Evolutionary conservation across 2,888 invertebrate species (phyloP).

Genomic region (Mesochorus sp.): DNA sequence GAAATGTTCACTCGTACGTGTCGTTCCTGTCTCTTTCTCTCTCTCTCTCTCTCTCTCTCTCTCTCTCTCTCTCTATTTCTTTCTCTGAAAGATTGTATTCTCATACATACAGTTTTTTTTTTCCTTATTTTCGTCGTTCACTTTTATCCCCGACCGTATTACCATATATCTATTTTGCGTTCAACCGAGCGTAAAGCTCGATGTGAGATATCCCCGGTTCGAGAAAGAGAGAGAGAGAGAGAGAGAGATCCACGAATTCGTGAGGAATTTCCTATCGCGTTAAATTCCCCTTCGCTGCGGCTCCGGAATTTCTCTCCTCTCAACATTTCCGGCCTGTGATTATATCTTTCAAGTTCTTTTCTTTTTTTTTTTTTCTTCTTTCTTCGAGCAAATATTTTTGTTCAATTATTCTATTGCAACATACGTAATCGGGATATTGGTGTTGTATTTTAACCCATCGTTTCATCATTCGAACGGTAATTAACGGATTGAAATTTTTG

Average conservation of each 20-base stretch:
- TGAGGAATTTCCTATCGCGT: constrained; percentile 43
- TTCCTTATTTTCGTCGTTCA: constrained; percentile 70
- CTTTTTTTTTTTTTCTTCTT: background rate
- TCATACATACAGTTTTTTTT: no score
- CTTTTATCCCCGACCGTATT: constrained; percentile 70
- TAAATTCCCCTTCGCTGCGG: constrained; percentile 71
- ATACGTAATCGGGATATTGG: background rate
- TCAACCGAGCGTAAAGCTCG: constrained; percentile 65
- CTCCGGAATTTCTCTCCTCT: constrained; percentile 39
- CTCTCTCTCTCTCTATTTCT: background rate
- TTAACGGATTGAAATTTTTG: no score
- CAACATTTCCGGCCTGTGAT: constrained; percentile 31
- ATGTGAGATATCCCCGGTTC: constrained; percentile 61
- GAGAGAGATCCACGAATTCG: constrained; percentile 23
- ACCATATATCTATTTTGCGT: constrained; percentile 62
- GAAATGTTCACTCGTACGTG: constrained; percentile 24
- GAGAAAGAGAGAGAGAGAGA: no score
- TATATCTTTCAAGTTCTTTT: background rate
- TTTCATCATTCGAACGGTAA: no score
- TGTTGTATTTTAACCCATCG: background rate
- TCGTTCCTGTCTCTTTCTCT: background rate
- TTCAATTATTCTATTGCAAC: background rate
- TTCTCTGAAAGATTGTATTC: background rate
- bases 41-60: background rate
- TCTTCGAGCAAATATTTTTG: background rate